Percentiles rank a stretch among this genome's conserved stretches.
These are phyloP conservation scores for Micrasema minimum DNA, from an alignment of 1,140 invertebrate genomes.

Conservation along the genomic window DNA sequence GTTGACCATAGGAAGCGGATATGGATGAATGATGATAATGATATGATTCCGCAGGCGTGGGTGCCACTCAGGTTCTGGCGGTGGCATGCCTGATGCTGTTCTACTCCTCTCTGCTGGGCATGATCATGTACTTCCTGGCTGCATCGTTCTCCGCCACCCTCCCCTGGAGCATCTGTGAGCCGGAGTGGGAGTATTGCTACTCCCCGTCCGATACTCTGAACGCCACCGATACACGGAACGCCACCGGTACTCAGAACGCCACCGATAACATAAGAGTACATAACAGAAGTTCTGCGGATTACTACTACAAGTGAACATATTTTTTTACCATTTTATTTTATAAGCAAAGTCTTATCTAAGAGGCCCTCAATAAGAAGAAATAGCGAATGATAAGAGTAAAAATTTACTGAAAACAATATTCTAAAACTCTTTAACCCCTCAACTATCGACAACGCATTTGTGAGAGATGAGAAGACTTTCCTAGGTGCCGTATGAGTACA, in stretches of 20 bases:
- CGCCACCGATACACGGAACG: conserved; percentile 1
- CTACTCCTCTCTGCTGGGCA: conserved; percentile 77
- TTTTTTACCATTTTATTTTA: not conserved
- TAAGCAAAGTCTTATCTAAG: not conserved
- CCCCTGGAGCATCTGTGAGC: conserved; percentile 74
- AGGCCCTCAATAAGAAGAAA: not conserved
- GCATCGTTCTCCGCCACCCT: conserved; percentile 71
- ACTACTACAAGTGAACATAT: not conserved
- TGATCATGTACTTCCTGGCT: conserved; percentile 68
- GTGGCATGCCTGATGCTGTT: conserved; percentile 74
- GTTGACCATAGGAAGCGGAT: too few relatives aligned
- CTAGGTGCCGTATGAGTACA: too few relatives aligned
- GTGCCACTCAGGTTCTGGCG: conserved; percentile 78
- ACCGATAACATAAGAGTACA: conserved; percentile 53
- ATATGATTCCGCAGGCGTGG: conserved; percentile 75
- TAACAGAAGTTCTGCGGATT: conserved; percentile 55
- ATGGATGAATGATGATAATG: too few relatives aligned
- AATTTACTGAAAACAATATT: not conserved
- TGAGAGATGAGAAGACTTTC: too few relatives aligned
- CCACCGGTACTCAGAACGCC: too few relatives aligned
- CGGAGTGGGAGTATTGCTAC: conserved; percentile 68
- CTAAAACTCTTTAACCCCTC: not conserved
- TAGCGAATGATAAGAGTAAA: not conserved
- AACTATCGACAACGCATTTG: too few relatives aligned
- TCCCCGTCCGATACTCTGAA: conserved; percentile 54